Percentiles rank a stretch among this genome's conserved stretches.
Conservation (phyloP, 2,797 vertebrate species). For the Urocyon cinereoargenteus region DNA sequence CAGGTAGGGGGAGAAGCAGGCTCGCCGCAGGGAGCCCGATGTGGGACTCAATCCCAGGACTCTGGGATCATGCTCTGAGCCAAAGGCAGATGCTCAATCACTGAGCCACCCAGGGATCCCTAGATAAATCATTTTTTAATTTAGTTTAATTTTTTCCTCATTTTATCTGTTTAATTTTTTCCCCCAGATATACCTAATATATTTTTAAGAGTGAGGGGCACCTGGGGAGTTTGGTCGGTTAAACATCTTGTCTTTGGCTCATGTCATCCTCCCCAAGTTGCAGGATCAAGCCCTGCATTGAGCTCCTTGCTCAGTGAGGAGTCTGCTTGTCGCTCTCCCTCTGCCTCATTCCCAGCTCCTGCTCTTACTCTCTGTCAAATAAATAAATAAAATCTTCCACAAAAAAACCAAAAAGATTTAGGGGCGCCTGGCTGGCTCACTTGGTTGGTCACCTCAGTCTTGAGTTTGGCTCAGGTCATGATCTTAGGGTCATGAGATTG, state of each 20-base stretch:
- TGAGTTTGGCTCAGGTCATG: not conserved
- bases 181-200: not conserved
- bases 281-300: rapidly evolving
- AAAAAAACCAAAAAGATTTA: not conserved
- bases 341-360: not conserved
- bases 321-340: not conserved
- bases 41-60: too few species aligned
- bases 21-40: too few species aligned
- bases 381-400: not conserved
- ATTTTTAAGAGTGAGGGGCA: not conserved
- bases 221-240: not conserved
- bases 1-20: too few species aligned
- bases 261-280: not conserved
- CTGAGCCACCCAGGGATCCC: too few species aligned
- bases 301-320: not conserved
- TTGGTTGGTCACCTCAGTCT: not conserved
- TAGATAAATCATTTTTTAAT: not conserved
- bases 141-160: too few species aligned
- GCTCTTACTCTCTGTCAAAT: not conserved
- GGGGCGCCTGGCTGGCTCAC: not conserved
- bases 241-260: not conserved
- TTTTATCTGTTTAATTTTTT: too few species aligned
- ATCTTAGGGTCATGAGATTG: not conserved
- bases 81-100: too few species aligned
- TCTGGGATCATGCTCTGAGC: too few species aligned